Evolutionary conservation across 2,888 invertebrate genomes (phyloP), one percentile per base, ranked within the genome.

Genomic region (Ormyrus thymus): DNA sequence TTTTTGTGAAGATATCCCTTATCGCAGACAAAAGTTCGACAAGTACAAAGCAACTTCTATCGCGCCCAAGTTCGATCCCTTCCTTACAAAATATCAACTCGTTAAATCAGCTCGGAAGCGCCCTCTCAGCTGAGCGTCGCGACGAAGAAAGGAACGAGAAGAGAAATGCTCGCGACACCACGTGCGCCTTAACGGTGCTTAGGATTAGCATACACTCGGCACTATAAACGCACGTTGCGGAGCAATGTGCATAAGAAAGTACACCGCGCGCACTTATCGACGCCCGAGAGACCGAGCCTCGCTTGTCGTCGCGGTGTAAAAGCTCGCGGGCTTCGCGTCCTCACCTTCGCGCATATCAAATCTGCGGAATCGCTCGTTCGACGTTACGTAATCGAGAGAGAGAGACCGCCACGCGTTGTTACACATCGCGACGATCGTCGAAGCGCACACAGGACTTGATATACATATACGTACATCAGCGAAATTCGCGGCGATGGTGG

Each of bases 261-360:
- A 65, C 29, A 51, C 29, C 50, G 15, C 48, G 50, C 51, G 6
- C 10, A 15, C 48, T 48, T 29, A 50, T 50, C 10, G 50, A 29
- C 65, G 15, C 6, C 50, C 50, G 51, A 65, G 8, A 65, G 46
- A 15, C 9, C 65, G 5, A n/a, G n/a, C n/a, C 48, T 65, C 51
- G 65, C 50, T 15, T 15, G 51, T 65, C 64, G 51, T 51, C 15
- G 11, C 5, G 65, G 29, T 29, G 29, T 29, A 29, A 29, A 29
- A 29, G 29, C 29, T 1, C 29, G 29, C 29, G 29, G 29, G 29
- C 29, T 29, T 29, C 29, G 29, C 13, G 29, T 15, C 58, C 29
- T 48, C 69, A n/a, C 15, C 58, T 46, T 56, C 51, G 58, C 8
- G 56, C 48, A 69, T 48, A 69, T 69, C 58, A 43, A 69, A 69